Evolutionary conservation across 2,113 vertebrate species (phyloP).

Genomic region (Lathamus discolor): DNA sequence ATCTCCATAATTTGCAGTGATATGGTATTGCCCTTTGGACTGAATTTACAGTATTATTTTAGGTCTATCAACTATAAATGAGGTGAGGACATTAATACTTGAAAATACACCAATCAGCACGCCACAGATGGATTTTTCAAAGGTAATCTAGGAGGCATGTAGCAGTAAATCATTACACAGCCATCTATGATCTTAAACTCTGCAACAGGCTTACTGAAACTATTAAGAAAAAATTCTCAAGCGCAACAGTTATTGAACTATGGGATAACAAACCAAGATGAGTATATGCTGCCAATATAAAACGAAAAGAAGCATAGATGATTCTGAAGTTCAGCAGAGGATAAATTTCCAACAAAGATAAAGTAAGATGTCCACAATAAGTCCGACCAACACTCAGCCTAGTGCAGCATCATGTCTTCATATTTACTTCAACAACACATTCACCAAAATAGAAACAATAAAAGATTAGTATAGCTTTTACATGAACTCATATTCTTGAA

Average conservation of each 20-base stretch:
- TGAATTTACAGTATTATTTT: background rate
- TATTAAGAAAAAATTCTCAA: background rate
- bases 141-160: background rate
- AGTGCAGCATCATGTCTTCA: background rate
- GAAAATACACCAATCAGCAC: background rate
- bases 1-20: background rate
- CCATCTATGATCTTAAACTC: background rate
- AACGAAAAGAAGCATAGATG: background rate
- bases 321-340: background rate
- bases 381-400: background rate
- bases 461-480: background rate
- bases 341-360: background rate
- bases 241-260: background rate
- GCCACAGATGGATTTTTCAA: background rate
- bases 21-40: background rate
- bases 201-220: background rate
- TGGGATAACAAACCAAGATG: background rate
- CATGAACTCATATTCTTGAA: background rate
- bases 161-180: background rate
- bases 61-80: background rate
- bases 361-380: background rate
- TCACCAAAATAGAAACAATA: background rate
- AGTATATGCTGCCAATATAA: background rate
- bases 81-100: background rate
- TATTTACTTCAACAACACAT: background rate